Base-by-base conservation (phyloP, 2,113 vertebrate genomes). In the Psettodes erumei region DNA sequence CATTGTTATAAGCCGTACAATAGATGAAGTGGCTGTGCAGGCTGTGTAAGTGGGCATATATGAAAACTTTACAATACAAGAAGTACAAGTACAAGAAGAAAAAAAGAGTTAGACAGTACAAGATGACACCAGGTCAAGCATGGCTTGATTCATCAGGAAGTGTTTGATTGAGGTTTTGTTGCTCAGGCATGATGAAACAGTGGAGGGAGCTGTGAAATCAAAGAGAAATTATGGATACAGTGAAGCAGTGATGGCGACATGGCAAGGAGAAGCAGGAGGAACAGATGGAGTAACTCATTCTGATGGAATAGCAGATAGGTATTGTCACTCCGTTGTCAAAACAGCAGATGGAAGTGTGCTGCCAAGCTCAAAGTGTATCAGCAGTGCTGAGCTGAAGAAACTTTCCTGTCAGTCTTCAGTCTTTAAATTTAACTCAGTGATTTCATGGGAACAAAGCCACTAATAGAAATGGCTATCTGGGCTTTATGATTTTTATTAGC, bases 301-400 rank as follows among this genome's bases (percentile, higher is more conserved):
- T 78, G 83, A 83, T 84, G 79, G 84, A 88, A 83, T 38, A 12
- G 79, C 55, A 82, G 86, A 80, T 65, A 87, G 60, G 51, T 78
- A 23, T 64, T 77, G 88, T 67, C 81, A 86, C 73, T 66, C 59
- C 30, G 42, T 90, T 83, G 85, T 90, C 83, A 88, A 83, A 89
- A 63, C 83, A 89, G 82, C 91, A 94, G 91, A 93, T 92, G 93
- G 90, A 86, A 50, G 72, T 79, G 72, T 71, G 71, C 79, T 83
- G 85, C 75, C 30, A 81, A 82, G 72, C 32, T 51, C 8, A 21
- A 43, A 84, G 65, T 51, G 51, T 28, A 45, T 77, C 53, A 77
- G 66, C 62, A 25, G 37, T 47, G 80, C 25, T 1, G 25, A 71
- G 15, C n/a, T 47, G 50, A 51, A 40, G 27, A 65, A 81, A 76